Percentiles rank a stretch among this genome's conserved stretches.
These are phyloP conservation scores for Carpatolechia fugitivella DNA, from an alignment of 2,888 invertebrate species.

Conservation along the genomic window DNA sequence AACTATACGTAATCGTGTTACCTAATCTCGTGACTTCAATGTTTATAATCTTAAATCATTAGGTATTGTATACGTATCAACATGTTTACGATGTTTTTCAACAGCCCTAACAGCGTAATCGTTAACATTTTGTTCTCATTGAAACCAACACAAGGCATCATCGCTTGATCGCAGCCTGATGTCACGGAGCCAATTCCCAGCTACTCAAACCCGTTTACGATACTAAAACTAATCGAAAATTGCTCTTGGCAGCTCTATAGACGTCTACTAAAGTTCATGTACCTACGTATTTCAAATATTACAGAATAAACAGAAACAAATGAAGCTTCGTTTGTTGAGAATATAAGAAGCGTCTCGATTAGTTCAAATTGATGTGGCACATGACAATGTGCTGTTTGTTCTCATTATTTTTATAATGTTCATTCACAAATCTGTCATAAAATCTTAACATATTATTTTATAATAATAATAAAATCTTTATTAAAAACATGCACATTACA, in stretches of 20 bases:
- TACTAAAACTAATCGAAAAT: constrained; percentile 22
- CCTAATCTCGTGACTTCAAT: too few species aligned
- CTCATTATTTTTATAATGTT: too few species aligned
- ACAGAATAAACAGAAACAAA: not conserved
- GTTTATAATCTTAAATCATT: too few species aligned
- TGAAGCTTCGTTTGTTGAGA: not conserved
- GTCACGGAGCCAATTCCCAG: constrained; percentile 28
- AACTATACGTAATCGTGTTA: too few species aligned
- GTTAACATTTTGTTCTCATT: constrained; percentile 19
- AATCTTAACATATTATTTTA: too few species aligned
- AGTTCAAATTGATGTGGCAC: too few species aligned
- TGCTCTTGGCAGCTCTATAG: constrained; percentile 1
- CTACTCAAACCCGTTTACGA: constrained; percentile 18
- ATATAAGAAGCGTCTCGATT: too few species aligned
- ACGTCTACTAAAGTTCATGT: not conserved
- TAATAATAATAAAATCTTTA: too few species aligned
- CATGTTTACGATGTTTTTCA: not conserved
- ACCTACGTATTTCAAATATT: not conserved
- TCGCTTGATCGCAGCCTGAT: constrained; percentile 35
- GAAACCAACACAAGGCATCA: constrained; percentile 33
- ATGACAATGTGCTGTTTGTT: too few species aligned
- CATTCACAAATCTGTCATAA: too few species aligned
- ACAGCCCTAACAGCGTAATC: constrained; percentile 11
- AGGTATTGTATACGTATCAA: too few species aligned
- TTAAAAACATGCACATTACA: too few species aligned